Base-by-base conservation (phyloP, 1,140 invertebrate species). In the Nilaparvata lugens region DNA sequence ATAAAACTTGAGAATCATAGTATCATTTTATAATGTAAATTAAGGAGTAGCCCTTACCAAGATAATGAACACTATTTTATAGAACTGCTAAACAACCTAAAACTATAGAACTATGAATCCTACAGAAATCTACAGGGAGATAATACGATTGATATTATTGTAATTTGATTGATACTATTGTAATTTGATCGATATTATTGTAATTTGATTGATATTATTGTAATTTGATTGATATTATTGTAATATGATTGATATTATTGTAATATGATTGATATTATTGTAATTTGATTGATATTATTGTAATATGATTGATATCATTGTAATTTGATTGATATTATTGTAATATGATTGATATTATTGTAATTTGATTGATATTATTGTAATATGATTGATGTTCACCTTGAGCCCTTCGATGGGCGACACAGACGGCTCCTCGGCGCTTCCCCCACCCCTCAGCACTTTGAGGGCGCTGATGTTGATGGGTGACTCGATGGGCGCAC, bases 391-490 rank as follows among this genome's bases (percentile, higher is more conserved):
- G 42, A 38, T 4, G 2, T 11, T 61, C 35, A 64, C 64, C 45
- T 65, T 64, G 13, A 63, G 45, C 9, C 48, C 40, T 3, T 48
- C 38, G 43, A 64, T 25, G 21, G 7, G 52, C n/a, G 43, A 25
- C 40, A 24, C 45, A 1, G 24, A 42, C 14, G 40, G 24, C 2
- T 62, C 72, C 70, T 74, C 73, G 0, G 74, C 59, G 31, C 67
- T 71, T 35, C 78, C 68, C 13, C 72, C 69, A 52, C 70, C 61
- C 14, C 63, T 52, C 0, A 67, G 66, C 14, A 62, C 58, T 0
- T 25, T 55, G 4, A 65, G 59, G 35, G 3, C 65, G 7, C 65
- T 62, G 58, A 63, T 62, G 23, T 31, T 62, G 54, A 64, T 38
- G 40, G 58, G 57, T 21, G 62, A 18, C 6, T 40, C 28, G 18